Evolutionary conservation across 2,888 invertebrate species (phyloP), one percentile per base, ranked within the genome.

Genomic region (Ophion ventricosus): DNA sequence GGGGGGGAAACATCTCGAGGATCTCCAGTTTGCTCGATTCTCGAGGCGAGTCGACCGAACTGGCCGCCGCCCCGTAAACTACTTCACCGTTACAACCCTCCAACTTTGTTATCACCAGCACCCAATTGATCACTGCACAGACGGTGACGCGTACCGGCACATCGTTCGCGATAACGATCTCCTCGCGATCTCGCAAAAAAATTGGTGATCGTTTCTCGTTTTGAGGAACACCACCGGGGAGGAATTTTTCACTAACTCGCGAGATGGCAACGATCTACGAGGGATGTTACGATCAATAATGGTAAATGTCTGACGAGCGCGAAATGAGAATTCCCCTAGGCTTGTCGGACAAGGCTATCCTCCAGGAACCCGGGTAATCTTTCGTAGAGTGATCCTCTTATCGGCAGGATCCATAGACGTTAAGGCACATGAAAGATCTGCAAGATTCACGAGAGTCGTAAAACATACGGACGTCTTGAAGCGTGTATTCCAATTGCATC

Each of bases 1-100:
- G 93, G 90, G 93, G 93, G 80, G 93, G 93, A 87, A 93, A 93
- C 93, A 93, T 93, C 89, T 92, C 93, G 86, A 93, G 90, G 86
- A 93, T 91, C 93, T 93, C 93, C 93, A 93, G 93, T 85, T 92
- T 93, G 89, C 77, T 70, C 82, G 84, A 84, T 80, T 80, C 79
- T 83, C 82, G 80, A 77, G 79, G 82, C 84, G 86, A 87, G 84
- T 84, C 84, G 87, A 83, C 87, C 87, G 84, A 84, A 79, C 56
- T 79, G 87, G 87, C 87, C 85, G 81, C 80, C 83, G 85, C 82
- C 87, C 85, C 84, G 86, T 84, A 83, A 85, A 66, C 77, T 74
- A 79, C 79, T 79, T 83, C 83, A 83, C 85, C 74, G 83, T 82
- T 82, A 80, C 85, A 86, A 85, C 85, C 86, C 86, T 82, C 77